Conservation (phyloP, 2,797 vertebrate species). For the Notoglanidium macrostoma region DNA sequence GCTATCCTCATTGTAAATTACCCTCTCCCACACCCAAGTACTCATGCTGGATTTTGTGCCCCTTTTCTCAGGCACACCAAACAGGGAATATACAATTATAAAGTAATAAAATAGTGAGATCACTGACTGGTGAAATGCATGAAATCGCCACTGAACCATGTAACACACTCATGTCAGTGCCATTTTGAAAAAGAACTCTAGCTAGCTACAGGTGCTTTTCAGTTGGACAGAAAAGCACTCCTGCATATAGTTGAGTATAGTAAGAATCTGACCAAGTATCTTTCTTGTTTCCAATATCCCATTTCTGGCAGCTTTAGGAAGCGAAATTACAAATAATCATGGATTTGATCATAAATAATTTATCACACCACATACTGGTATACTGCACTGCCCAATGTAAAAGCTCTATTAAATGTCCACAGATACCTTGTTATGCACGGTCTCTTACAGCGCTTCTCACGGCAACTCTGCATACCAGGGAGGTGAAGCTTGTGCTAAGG, state of each 20-base stretch:
- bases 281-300: not conserved
- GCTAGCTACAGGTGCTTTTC: not conserved
- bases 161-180: not conserved
- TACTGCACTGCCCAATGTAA: not conserved
- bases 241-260: not conserved
- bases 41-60: not conserved
- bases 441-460: not conserved
- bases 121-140: not conserved
- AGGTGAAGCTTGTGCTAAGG: not conserved
- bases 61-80: not conserved
- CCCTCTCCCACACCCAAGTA: not conserved
- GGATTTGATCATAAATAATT: not conserved
- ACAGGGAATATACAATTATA: not conserved
- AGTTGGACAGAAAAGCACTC: not conserved
- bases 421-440: not conserved
- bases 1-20: not conserved
- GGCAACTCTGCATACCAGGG: not conserved
- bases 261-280: not conserved
- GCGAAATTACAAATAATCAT: not conserved
- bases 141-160: not conserved
- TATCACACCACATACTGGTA: not conserved
- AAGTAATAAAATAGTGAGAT: not conserved
- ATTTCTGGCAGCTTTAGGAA: not conserved
- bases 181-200: not conserved
- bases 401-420: not conserved